These are phyloP conservation scores for Parnassius apollo DNA, from an alignment of 2,888 invertebrate genomes.

Conservation along the genomic window DNA sequence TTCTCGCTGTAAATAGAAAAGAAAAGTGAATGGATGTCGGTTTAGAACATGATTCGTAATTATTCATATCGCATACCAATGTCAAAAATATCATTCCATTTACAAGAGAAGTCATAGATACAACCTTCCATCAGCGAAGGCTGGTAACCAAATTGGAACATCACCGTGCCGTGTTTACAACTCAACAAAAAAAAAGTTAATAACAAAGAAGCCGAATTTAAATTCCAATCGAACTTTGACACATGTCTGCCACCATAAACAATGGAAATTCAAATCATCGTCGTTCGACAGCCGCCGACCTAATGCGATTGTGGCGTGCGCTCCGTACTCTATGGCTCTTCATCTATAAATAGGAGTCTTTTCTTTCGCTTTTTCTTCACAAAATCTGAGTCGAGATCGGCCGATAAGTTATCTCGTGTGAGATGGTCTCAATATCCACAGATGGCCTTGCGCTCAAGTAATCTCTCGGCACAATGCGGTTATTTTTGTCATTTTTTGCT, in stretches of 20 bases:
- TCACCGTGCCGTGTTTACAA: constrained; percentile 79
- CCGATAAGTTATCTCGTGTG: constrained; percentile 77
- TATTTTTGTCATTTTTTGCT: constrained; percentile 77
- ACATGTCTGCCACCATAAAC: constrained; percentile 82
- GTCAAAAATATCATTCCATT: constrained; percentile 68
- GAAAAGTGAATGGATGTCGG: constrained; percentile 28
- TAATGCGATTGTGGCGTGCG: constrained; percentile 76
- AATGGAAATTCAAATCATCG: constrained; percentile 81
- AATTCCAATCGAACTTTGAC: constrained; percentile 82
- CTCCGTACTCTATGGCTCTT: constrained; percentile 65
- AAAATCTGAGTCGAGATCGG: constrained; percentile 76
- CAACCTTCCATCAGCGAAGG: constrained; percentile 63
- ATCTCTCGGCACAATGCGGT: constrained; percentile 63
- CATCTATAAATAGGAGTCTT: constrained; percentile 78
- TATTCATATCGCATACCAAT: constrained; percentile 74
- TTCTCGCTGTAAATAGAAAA: constrained; percentile 21
- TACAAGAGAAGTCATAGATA: constrained; percentile 71
- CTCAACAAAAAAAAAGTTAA: constrained; percentile 71
- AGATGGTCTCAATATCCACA: constrained; percentile 80
- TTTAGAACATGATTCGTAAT: constrained; percentile 69
- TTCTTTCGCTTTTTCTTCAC: constrained; percentile 78
- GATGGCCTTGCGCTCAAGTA: constrained; percentile 76
- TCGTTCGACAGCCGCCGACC: constrained; percentile 63
- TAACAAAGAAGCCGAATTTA: constrained; percentile 80
- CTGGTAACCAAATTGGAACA: constrained; percentile 79